These are phyloP conservation scores for Dermochelys coriacea DNA, from an alignment of 2,797 vertebrate genomes.

Conservation along the genomic window DNA sequence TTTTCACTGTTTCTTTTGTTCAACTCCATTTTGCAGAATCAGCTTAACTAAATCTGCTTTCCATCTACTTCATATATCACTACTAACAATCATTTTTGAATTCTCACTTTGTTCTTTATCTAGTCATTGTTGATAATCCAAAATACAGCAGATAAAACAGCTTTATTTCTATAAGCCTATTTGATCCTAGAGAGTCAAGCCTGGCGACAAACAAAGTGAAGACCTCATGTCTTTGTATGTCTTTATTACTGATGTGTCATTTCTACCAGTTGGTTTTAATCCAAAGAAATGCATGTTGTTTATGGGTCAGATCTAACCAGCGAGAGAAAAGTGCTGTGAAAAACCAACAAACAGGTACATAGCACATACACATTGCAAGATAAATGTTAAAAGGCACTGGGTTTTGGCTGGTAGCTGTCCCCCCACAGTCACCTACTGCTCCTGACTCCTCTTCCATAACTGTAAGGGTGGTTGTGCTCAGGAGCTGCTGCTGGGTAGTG, in stretches of 20 bases:
- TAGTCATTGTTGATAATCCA: conserved; percentile 55
- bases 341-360: not conserved
- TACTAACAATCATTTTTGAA: conserved; percentile 26
- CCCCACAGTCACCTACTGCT: not conserved
- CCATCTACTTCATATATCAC: conserved; percentile 48
- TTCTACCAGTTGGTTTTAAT: not conserved
- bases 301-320: not conserved
- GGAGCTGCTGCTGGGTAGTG: not conserved
- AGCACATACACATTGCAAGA: not conserved
- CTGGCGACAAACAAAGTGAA: not conserved
- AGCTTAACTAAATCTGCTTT: conserved; percentile 59
- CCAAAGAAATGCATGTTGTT: not conserved
- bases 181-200: not conserved
- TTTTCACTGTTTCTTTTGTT: conserved; percentile 48
- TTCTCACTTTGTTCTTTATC: conserved; percentile 42
- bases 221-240: not conserved
- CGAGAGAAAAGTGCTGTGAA: not conserved
- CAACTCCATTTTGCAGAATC: conserved; percentile 47
- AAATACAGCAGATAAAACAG: conserved; percentile 44
- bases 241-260: not conserved
- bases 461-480: not conserved
- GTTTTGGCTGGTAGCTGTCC: not conserved
- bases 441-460: not conserved
- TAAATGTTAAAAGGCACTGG: not conserved
- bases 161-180: conserved; percentile 46